Percentiles rank a stretch among this genome's conserved stretches.
Conservation (phyloP, 2,797 vertebrate species). For the Phataginus tricuspis region DNA sequence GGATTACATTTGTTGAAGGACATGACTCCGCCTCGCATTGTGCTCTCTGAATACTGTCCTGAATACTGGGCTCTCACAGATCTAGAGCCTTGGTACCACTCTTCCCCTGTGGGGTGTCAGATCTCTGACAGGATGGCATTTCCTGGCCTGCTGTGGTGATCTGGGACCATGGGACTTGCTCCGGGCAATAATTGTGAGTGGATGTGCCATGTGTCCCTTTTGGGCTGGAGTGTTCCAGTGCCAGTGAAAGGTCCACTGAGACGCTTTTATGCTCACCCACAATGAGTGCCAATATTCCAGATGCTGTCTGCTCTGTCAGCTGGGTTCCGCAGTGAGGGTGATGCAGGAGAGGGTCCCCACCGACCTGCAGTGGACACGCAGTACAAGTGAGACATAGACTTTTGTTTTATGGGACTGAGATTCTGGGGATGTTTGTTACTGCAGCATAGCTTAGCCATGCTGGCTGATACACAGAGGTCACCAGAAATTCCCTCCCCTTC, state of each 20-base stretch:
- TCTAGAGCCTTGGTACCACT: fast-evolving
- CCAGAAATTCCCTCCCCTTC: background rate
- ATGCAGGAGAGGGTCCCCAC: background rate
- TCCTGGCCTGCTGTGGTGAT: background rate
- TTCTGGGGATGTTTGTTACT: background rate
- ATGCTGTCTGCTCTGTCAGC: background rate
- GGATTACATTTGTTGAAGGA: fast-evolving
- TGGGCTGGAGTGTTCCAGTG: fast-evolving
- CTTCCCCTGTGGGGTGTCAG: fast-evolving
- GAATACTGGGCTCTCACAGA: fast-evolving
- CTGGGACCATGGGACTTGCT: background rate
- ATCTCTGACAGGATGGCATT: background rate
- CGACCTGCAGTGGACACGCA: fast-evolving
- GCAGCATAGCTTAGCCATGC: background rate
- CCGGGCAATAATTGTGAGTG: background rate
- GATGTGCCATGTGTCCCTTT: fast-evolving
- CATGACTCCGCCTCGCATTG: fast-evolving
- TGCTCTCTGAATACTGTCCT: fast-evolving
- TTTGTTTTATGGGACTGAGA: background rate
- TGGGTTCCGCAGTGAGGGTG: fast-evolving
- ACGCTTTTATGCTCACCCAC: fast-evolving
- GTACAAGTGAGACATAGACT: fast-evolving
- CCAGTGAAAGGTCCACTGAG: background rate
- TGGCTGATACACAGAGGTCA: background rate
- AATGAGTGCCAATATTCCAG: fast-evolving